Evolutionary conservation across 2,888 invertebrate genomes (phyloP).

Genomic region (Cryptocephalus moraei): DNA sequence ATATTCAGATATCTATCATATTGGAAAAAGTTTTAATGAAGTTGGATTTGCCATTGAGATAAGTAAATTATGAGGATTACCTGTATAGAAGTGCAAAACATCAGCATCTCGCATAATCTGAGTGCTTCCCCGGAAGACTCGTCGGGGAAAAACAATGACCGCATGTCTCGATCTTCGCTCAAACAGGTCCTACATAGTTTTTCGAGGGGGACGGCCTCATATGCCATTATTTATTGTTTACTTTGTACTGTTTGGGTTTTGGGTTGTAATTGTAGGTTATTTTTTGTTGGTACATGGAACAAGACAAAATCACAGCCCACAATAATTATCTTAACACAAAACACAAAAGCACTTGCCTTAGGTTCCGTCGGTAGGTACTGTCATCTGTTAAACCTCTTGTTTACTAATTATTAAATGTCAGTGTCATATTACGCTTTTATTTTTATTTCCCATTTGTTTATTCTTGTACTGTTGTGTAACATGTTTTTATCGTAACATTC

Average conservation of each 20-base stretch:
- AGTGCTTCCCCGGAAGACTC: slow-evolving; percentile 27
- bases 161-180: slow-evolving; percentile 28
- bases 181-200: slow-evolving; percentile 37
- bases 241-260: no score
- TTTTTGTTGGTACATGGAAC: no score
- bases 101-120: slow-evolving; percentile 32
- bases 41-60: neutral
- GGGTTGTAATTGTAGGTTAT: no score
- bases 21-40: neutral
- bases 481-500: no score
- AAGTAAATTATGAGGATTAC: no score
- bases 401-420: no score
- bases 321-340: neutral
- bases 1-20: no score
- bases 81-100: slow-evolving; percentile 33
- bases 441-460: no score
- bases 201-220: slow-evolving; percentile 24
- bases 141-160: slow-evolving; percentile 31
- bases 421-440: no score
- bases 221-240: slow-evolving; percentile 17
- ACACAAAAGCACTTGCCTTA: neutral
- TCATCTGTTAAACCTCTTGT: no score
- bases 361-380: neutral
- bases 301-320: neutral
- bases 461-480: no score